Percentiles rank a stretch among this genome's conserved stretches.
phyloP scores from a whole-genome alignment of 1,140 invertebrate species.

The Nephila pilipes region DNA sequence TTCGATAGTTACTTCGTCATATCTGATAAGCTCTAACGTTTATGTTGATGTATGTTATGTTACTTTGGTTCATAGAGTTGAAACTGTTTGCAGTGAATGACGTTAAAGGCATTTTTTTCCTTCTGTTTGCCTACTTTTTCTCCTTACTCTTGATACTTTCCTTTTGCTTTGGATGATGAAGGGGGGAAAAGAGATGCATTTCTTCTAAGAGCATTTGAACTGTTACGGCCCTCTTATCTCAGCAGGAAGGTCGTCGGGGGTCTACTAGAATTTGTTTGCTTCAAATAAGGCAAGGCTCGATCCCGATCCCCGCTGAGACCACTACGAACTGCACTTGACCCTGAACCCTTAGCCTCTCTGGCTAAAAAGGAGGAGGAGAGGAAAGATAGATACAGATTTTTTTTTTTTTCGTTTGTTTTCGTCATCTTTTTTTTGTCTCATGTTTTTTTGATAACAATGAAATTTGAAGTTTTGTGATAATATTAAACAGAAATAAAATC shows the following conservation, averaged over 20 bases:
- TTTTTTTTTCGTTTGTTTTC: no score
- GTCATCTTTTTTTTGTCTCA: no score
- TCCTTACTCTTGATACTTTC: not conserved
- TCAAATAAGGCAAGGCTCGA: not conserved
- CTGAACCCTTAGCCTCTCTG: not conserved
- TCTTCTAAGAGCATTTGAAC: conserved; percentile 4
- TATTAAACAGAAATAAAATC: no score
- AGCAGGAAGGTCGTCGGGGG: conserved; percentile 32
- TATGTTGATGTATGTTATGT: not conserved
- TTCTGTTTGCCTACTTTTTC: not conserved
- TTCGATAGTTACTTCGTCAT: not conserved
- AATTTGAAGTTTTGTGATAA: no score
- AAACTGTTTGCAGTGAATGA: not conserved
- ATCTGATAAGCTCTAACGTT: not conserved
- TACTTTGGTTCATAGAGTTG: not conserved
- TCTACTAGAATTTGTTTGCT: conserved; percentile 26
- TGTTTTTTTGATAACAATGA: no score
- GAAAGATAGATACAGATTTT: no score
- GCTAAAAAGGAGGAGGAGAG: not conserved
- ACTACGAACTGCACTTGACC: not conserved
- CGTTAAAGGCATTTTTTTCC: not conserved
- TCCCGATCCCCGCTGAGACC: conserved; percentile 32
- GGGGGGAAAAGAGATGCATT: not conserved
- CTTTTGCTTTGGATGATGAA: not conserved
- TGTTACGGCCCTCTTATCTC: conserved; percentile 28